phyloP scores from a whole-genome alignment of 2,888 invertebrate species.

The Conistra vaccinii region DNA sequence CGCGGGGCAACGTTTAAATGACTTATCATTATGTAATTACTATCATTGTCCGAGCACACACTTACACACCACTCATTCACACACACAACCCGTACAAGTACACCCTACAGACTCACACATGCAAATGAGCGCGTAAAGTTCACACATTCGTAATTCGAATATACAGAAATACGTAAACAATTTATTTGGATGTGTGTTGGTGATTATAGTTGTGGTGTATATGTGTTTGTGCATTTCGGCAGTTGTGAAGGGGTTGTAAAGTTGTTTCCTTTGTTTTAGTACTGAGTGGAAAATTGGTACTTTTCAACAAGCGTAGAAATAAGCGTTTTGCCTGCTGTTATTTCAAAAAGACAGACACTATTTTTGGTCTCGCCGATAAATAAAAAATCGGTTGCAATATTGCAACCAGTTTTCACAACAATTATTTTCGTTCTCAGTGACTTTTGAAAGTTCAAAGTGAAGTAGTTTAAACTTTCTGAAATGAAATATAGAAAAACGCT shows the following conservation, averaged over 20 bases:
- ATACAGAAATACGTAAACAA: conserved; percentile 21
- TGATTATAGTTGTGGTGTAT: conserved; percentile 5
- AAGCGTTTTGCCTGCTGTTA: neutral
- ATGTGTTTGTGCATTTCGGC: conserved; percentile 28
- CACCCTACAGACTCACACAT: conserved; percentile 33
- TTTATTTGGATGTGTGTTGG: conserved; percentile 22
- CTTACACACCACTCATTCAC: conserved; percentile 52
- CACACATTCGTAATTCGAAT: conserved; percentile 32
- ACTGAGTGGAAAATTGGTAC: conserved; percentile 23
- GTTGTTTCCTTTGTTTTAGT: conserved; percentile 11
- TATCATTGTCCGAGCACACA: conserved; percentile 86
- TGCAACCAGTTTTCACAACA: neutral
- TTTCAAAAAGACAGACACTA: neutral
- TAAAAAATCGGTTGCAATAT: neutral
- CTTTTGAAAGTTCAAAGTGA: too few relatives aligned
- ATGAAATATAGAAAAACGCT: too few relatives aligned
- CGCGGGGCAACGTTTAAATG: conserved; percentile 88
- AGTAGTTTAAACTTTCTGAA: too few relatives aligned
- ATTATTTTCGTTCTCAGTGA: too few relatives aligned
- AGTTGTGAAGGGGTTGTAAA: conserved; percentile 39
- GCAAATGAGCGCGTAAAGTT: conserved; percentile 59
- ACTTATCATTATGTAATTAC: conserved; percentile 91
- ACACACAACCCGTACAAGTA: conserved; percentile 43
- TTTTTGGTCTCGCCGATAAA: neutral
- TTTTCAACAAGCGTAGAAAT: neutral